A percentile compares a stretch with the other conserved stretches of the same genome.
phyloP scores from a whole-genome alignment of 2,113 vertebrate genomes.

The Eleginops maclovinus region DNA sequence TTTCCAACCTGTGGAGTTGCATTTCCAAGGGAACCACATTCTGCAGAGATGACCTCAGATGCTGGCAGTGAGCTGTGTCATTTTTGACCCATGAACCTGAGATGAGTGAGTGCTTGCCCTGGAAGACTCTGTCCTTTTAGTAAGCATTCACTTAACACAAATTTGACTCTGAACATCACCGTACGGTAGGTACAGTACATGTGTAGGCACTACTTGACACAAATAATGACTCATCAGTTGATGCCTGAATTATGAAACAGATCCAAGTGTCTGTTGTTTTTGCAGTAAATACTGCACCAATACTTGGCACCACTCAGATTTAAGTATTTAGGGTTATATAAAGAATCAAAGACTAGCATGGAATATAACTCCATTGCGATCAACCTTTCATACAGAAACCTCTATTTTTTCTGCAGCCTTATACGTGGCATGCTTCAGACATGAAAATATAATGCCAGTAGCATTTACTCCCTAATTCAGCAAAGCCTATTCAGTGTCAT shows the following conservation, averaged over 20 bases:
- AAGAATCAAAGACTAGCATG: background rate
- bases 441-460: constrained; percentile 16
- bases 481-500: constrained; percentile 11
- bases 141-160: constrained; percentile 5
- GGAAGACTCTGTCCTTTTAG: constrained; percentile 32
- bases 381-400: background rate
- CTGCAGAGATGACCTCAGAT: constrained; percentile 35
- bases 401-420: constrained; percentile 16
- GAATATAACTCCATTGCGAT: background rate
- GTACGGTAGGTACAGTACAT: constrained; percentile 26
- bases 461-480: background rate
- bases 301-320: constrained; percentile 15
- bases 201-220: constrained; percentile 39
- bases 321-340: constrained; percentile 15
- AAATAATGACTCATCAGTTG: constrained; percentile 52
- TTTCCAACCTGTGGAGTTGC: constrained; percentile 29
- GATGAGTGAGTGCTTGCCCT: constrained; percentile 27
- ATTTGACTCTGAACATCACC: constrained; percentile 34
- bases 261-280: constrained; percentile 26
- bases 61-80: constrained; percentile 10
- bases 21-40: constrained; percentile 22
- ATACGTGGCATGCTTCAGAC: background rate
- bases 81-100: constrained; percentile 44
- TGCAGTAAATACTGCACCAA: background rate
- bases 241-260: constrained; percentile 39